phyloP scores from a whole-genome alignment of 2,113 vertebrate genomes.

The Ibidorhyncha struthersii region DNA sequence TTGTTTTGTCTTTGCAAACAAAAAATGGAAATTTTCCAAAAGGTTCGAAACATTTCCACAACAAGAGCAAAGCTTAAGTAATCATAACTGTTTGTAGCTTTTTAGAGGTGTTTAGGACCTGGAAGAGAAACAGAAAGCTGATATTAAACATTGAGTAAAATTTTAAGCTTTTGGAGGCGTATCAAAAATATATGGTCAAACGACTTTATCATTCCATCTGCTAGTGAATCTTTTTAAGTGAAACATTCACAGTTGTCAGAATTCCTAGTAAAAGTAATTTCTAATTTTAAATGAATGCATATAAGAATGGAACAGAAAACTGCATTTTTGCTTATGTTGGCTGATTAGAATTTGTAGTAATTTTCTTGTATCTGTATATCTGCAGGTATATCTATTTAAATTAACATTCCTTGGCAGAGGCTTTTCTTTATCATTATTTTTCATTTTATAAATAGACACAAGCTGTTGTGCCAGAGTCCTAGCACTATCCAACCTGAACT shows the following conservation, averaged over 20 bases:
- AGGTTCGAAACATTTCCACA: background rate
- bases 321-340: background rate
- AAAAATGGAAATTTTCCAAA: background rate
- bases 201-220: background rate
- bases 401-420: background rate
- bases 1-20: background rate
- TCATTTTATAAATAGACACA: slow-evolving; percentile 29
- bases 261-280: slow-evolving; percentile 21
- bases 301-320: background rate
- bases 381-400: background rate
- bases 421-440: slow-evolving; percentile 47
- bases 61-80: background rate
- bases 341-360: background rate
- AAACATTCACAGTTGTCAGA: background rate
- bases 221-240: background rate
- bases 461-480: slow-evolving; percentile 4
- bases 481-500: slow-evolving; percentile 4
- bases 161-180: background rate
- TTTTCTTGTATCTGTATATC: background rate
- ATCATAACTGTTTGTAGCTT: background rate
- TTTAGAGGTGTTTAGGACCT: background rate
- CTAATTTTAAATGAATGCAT: slow-evolving; percentile 17
- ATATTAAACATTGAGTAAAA: background rate
- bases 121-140: background rate
- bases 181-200: background rate